phyloP scores from a whole-genome alignment of 92 coral and sea anemone genomes.

The Siderastrea siderea region DNA sequence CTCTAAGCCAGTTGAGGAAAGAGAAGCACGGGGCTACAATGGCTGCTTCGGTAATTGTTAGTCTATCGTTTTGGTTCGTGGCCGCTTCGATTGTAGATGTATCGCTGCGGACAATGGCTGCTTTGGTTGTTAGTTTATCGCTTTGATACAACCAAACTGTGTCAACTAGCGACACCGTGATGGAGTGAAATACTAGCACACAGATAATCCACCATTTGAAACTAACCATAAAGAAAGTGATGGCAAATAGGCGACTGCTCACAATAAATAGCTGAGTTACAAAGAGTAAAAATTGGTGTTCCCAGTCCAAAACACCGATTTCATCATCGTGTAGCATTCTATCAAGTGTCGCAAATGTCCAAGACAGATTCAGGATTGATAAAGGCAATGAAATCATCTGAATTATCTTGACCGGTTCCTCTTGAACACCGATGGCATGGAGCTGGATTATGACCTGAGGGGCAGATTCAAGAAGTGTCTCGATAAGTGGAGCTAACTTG shows the following conservation, averaged over 20 bases:
- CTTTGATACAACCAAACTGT: background rate
- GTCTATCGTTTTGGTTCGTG: background rate
- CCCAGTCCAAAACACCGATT: slow-evolving; percentile 9
- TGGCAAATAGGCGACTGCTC: slow-evolving; percentile 14
- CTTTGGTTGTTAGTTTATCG: no score
- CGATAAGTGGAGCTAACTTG: slow-evolving; percentile 22
- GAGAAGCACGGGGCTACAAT: background rate
- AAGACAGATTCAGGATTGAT: background rate
- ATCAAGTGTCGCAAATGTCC: slow-evolving; percentile 25
- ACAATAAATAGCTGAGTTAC: slow-evolving; percentile 11
- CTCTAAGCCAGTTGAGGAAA: slow-evolving; percentile 28
- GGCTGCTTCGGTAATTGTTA: background rate
- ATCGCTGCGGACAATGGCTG: no score
- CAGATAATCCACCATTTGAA: slow-evolving; percentile 49
- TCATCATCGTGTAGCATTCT: background rate
- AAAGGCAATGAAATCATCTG: slow-evolving; percentile 63
- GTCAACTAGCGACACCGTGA: background rate
- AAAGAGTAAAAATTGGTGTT: background rate
- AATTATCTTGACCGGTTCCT: slow-evolving; percentile 47
- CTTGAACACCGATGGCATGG: slow-evolving; percentile 61
- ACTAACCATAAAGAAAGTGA: slow-evolving; percentile 10
- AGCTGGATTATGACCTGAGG: slow-evolving; percentile 75
- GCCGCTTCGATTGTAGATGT: no score
- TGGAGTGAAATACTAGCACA: slow-evolving; percentile 29
- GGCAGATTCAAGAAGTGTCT: slow-evolving; percentile 60